These are phyloP conservation scores for Brachynemurus nebulosus DNA, from an alignment of 2,888 invertebrate species.

Conservation along the genomic window DNA sequence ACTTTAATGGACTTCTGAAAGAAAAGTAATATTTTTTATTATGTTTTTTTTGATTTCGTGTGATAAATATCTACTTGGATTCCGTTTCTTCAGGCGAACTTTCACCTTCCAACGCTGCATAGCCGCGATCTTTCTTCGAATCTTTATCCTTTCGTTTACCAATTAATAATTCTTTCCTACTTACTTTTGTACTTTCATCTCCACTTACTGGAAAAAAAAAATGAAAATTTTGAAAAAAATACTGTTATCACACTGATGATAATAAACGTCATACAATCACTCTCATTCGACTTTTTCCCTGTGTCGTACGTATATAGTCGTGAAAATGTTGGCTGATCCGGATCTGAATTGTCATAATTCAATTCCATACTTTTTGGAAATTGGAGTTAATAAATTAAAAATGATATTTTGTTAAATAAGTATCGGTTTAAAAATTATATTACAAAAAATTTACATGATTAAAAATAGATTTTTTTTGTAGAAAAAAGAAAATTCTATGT, in stretches of 20 bases:
- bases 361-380: constrained; percentile 34
- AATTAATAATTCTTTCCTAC: constrained; percentile 63
- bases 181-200: constrained; percentile 62
- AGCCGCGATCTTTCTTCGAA: constrained; percentile 73
- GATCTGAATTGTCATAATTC: constrained; percentile 81
- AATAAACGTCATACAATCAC: constrained; percentile 53
- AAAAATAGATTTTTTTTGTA: too few species aligned
- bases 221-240: not conserved
- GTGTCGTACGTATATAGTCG: constrained; percentile 74
- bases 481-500: too few species aligned
- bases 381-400: too few species aligned
- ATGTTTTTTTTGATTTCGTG: not conserved
- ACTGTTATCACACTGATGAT: not conserved
- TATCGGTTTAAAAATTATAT: too few species aligned
- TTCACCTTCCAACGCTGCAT: constrained; percentile 85
- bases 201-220: constrained; percentile 52
- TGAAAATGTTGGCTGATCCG: constrained; percentile 72
- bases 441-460: too few species aligned
- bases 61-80: constrained; percentile 43
- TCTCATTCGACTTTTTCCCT: constrained; percentile 63
- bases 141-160: constrained; percentile 75
- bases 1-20: constrained; percentile 64
- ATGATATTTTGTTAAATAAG: too few species aligned
- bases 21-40: constrained; percentile 14
- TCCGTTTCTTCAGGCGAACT: constrained; percentile 87